These are phyloP conservation scores for Mythimna vitellina DNA, from an alignment of 2,888 invertebrate species.

Conservation along the genomic window DNA sequence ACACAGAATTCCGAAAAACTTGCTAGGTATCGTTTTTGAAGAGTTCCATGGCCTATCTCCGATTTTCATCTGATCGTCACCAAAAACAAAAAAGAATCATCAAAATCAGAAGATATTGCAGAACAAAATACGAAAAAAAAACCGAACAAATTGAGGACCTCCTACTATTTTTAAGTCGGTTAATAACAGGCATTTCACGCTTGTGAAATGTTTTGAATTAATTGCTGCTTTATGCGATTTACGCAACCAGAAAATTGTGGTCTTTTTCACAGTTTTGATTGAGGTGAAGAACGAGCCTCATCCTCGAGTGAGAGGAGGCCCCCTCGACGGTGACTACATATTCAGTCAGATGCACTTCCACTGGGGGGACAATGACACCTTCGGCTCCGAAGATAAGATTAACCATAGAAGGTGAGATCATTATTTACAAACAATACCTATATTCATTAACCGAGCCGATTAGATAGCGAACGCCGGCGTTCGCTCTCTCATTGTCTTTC, in stretches of 20 bases:
- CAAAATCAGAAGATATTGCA: no score
- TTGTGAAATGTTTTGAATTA: background rate
- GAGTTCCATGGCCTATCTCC: no score
- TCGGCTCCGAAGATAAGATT: slow-evolving; percentile 95
- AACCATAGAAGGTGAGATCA: slow-evolving; percentile 91
- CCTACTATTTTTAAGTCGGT: no score
- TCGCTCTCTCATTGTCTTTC: no score
- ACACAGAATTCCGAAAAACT: no score
- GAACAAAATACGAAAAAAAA: no score
- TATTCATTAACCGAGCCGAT: no score
- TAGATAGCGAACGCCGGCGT: no score
- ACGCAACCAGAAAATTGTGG: background rate
- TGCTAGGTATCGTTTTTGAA: no score
- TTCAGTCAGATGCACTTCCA: slow-evolving; percentile 96
- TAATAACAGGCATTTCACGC: background rate
- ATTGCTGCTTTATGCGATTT: background rate
- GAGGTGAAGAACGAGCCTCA: slow-evolving; percentile 89
- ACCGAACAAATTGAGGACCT: no score
- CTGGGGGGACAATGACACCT: slow-evolving; percentile 94
- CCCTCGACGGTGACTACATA: slow-evolving; percentile 91
- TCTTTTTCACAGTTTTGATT: slow-evolving; percentile 89
- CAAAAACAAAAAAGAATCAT: no score
- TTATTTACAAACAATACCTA: slow-evolving; percentile 8
- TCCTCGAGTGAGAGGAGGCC: slow-evolving; percentile 92
- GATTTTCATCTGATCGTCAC: no score